Evolutionary conservation across 2,797 vertebrate species (phyloP), one percentile per base, ranked within the genome.

Genomic region (Anguilla marmorata): DNA sequence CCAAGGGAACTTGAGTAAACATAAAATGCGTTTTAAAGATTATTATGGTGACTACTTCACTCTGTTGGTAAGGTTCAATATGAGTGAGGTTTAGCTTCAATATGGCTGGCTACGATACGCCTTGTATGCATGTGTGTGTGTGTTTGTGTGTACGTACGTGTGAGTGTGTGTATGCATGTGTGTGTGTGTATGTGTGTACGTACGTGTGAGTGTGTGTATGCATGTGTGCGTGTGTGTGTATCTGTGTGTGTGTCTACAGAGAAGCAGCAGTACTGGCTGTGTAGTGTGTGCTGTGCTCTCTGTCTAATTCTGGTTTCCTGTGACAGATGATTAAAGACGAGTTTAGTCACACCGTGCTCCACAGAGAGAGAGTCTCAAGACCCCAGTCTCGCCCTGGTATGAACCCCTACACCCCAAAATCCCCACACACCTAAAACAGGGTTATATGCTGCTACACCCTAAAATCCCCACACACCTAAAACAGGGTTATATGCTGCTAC

Each of bases 281-380:
- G 14, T 5, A 33, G n/a, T 60, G 11, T 33, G n/a, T 56, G 27
- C 8, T 74, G 79, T 37, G n/a, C 72, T 33, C 72, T 76, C 30
- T 37, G 19, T 27, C 41, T 90, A 60, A 83, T 76, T 2, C 56
- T 54, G 56, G 9, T 58, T 21, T 58, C 76, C 60, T 85, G 50
- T 92, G 92, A 58, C 88, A 96, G 96, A 63, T 95, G 87, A 87
- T 96, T 85, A 90, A 92, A 82, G 94, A 96, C 90, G 96, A 97
- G 91, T 95, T 96, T 50, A 92, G 87, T 87, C 94, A 92, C 82
- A 41, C 87, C 0, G 88, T 92, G 54, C 82, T 92, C 37, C 90
- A 89, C 79, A 88, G 85, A 86, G 93, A 92, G 91, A 93, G 85
- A 90, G 56, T 89, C 16, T 80, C 89, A 63, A 87, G 86, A 0